Conservation (phyloP, 2,113 vertebrate species). For the Aptenodytes patagonicus region DNA sequence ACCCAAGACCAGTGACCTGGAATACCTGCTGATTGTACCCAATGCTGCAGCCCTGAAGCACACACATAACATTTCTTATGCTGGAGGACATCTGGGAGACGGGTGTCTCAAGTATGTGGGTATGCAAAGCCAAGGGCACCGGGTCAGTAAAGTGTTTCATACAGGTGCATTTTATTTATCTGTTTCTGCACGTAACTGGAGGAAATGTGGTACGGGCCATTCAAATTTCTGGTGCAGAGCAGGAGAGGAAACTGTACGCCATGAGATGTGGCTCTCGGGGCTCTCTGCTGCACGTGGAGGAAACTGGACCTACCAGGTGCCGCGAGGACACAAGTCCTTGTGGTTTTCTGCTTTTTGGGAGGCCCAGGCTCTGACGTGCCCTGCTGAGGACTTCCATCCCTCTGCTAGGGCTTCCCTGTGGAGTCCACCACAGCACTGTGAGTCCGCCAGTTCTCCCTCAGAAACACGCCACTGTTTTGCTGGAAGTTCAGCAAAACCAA, state of each 20-base stretch:
- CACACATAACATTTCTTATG: not conserved
- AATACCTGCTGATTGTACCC: not conserved
- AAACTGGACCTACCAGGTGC: not conserved
- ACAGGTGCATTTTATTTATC: not conserved
- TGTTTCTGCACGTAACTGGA: not conserved
- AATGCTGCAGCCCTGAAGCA: not conserved
- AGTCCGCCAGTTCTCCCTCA: not conserved
- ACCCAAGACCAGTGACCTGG: constrained; percentile 9
- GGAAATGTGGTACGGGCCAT: not conserved
- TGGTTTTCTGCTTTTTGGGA: not conserved
- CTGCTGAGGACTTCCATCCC: not conserved
- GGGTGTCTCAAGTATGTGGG: not conserved
- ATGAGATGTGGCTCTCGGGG: not conserved
- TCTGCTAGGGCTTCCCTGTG: not conserved
- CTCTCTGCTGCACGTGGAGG: not conserved
- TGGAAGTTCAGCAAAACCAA: not conserved
- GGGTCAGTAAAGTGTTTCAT: not conserved
- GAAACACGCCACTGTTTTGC: not conserved
- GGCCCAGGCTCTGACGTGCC: not conserved
- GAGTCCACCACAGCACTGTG: not conserved
- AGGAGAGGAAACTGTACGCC: not conserved
- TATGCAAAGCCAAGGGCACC: not conserved
- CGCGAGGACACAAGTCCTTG: fast-evolving
- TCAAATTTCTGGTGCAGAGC: not conserved
- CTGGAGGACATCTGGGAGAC: not conserved